Evolutionary conservation across 2,888 invertebrate genomes (phyloP).

Genomic region (Spatulosminthurus flaviceps): DNA sequence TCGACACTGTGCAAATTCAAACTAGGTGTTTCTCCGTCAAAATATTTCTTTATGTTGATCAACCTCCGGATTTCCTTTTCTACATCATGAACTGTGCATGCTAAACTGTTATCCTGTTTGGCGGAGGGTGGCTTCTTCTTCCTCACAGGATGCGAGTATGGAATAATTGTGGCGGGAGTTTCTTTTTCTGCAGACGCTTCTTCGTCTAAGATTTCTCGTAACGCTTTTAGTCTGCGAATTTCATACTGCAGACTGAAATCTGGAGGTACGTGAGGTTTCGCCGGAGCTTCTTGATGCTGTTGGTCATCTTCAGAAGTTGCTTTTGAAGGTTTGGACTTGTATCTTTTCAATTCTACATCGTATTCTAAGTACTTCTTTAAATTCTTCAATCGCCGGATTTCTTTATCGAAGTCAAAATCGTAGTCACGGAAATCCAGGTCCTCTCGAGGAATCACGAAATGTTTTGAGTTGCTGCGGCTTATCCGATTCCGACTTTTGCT

Average conservation of each 20-base stretch:
- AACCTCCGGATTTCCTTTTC: constrained; percentile 33
- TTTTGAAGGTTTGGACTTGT: not conserved
- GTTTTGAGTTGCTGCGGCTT: not conserved
- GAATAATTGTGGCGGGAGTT: no score
- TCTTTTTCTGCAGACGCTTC: not conserved
- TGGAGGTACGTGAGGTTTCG: not conserved
- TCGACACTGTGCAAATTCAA: constrained; percentile 26
- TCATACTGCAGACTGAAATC: constrained; percentile 26
- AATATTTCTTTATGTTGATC: constrained; percentile 37
- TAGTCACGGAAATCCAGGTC: constrained; percentile 24
- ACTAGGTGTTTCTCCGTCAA: constrained; percentile 27
- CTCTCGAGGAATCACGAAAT: not conserved
- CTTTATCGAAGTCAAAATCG: constrained; percentile 40
- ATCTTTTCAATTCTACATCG: not conserved
- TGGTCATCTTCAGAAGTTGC: no score
- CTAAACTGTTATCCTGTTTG: not conserved
- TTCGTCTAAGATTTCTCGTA: constrained; percentile 29
- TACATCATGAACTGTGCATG: constrained; percentile 26
- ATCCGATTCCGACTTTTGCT: not conserved
- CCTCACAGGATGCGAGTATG: no score
- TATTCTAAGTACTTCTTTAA: constrained; percentile 29
- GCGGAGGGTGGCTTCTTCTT: not conserved
- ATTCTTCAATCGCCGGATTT: constrained; percentile 20
- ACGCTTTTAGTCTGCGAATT: constrained; percentile 15
- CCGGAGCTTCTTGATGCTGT: not conserved